Evolutionary conservation across 2,113 vertebrate species (phyloP).

Genomic region (Nothocercus nigrocapillus): DNA sequence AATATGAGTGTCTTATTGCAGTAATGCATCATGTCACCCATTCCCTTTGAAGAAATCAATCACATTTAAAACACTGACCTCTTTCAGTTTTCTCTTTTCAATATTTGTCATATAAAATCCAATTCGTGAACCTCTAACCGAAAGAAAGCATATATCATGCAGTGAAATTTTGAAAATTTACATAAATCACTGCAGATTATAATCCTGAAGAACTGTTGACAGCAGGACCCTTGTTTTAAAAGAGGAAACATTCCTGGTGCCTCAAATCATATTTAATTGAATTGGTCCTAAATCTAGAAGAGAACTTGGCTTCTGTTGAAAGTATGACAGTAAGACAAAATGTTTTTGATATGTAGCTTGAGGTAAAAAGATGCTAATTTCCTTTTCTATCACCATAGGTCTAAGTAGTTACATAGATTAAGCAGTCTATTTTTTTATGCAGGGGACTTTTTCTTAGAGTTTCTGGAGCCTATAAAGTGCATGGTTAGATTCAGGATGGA

Average conservation of each 20-base stretch:
- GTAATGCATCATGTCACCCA: conserved; percentile 80
- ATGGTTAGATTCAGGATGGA: not conserved
- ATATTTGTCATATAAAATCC: conserved; percentile 77
- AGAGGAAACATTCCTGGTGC: not conserved
- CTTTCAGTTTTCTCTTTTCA: conserved; percentile 72
- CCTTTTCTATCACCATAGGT: not conserved
- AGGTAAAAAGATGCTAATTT: not conserved
- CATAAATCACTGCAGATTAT: conserved; percentile 72
- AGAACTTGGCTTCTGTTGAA: not conserved
- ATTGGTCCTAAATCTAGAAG: not conserved
- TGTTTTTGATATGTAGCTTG: not conserved
- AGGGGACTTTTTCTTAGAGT: not conserved
- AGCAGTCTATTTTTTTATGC: not conserved
- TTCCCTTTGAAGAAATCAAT: conserved; percentile 79
- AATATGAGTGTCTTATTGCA: conserved; percentile 81
- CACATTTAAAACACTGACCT: conserved; percentile 76
- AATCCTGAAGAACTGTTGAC: conserved; percentile 49
- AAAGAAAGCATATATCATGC: conserved; percentile 75
- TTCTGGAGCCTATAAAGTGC: not conserved
- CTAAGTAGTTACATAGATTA: not conserved
- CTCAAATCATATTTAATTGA: conserved; percentile 32
- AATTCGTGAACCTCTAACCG: conserved; percentile 71
- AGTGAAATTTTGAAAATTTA: conserved; percentile 58
- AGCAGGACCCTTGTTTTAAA: conserved; percentile 42
- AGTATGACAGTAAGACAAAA: not conserved